Percentiles rank a stretch among this genome's conserved stretches.
phyloP scores from a whole-genome alignment of 1,140 invertebrate species.

The Leptinotarsa undecemlineata region DNA sequence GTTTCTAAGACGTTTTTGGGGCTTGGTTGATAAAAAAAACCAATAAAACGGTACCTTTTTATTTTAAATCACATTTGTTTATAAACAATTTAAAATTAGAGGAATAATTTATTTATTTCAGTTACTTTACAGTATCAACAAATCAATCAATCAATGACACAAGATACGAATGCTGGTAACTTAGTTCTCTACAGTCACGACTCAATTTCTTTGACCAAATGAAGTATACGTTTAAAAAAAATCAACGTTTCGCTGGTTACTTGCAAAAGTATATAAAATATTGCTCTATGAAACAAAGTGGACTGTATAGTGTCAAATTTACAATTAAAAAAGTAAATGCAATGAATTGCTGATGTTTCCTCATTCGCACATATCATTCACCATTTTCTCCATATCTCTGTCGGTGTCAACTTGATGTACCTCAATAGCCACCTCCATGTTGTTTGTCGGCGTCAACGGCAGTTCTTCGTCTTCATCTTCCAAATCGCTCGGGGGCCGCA shows the following conservation, averaged over 20 bases:
- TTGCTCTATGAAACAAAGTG: conserved; percentile 23
- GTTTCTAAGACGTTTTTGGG: too few relatives aligned
- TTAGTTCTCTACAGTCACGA: not conserved
- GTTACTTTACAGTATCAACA: conserved; percentile 22
- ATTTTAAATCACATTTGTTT: conserved; percentile 29
- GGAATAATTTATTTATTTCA: conserved; percentile 24
- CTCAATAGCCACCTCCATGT: conserved; percentile 41
- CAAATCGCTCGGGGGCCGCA: conserved; percentile 73
- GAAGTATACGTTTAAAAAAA: conserved; percentile 9
- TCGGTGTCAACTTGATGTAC: conserved; percentile 61
- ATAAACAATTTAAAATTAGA: conserved; percentile 31
- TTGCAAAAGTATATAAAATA: conserved; percentile 29
- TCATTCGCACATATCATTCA: conserved; percentile 66
- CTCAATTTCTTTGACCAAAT: not conserved
- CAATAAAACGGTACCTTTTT: conserved; percentile 24
- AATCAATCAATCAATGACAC: conserved; percentile 19
- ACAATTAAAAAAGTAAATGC: conserved; percentile 29
- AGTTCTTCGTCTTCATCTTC: conserved; percentile 51
- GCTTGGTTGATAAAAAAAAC: conserved; percentile 7
- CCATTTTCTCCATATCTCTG: conserved; percentile 76
- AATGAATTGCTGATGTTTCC: conserved; percentile 10
- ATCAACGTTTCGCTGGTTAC: not conserved
- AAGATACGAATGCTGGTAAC: conserved; percentile 26
- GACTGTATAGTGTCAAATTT: conserved; percentile 16
- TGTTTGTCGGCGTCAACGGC: conserved; percentile 46